phyloP scores from a whole-genome alignment of 1,140 invertebrate species.

The Cyclina sinensis region DNA sequence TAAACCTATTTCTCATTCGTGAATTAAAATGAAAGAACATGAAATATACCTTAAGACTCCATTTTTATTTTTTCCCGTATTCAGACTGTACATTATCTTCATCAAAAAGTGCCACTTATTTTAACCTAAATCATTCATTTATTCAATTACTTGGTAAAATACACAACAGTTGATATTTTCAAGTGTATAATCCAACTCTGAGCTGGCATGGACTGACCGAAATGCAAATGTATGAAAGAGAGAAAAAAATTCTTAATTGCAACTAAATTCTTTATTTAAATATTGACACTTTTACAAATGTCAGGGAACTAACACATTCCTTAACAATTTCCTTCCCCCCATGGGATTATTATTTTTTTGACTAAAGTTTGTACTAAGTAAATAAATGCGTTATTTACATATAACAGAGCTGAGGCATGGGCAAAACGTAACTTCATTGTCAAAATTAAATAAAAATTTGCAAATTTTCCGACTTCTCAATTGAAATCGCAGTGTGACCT shows the following conservation, averaged over 20 bases:
- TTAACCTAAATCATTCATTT: too few species aligned
- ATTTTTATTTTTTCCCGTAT: too few species aligned
- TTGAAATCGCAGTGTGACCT: neutral
- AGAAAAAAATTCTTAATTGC: neutral
- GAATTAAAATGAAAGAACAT: too few species aligned
- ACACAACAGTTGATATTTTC: too few species aligned
- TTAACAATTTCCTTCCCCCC: constrained; percentile 9
- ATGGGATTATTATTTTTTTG: constrained; percentile 34
- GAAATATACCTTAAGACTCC: too few species aligned
- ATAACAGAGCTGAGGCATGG: neutral
- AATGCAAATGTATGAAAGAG: neutral
- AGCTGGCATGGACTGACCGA: too few species aligned
- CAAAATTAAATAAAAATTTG: neutral
- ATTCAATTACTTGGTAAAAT: too few species aligned
- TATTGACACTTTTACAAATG: constrained; percentile 40
- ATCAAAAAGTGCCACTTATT: too few species aligned
- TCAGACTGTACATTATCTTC: too few species aligned
- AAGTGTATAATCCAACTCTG: too few species aligned
- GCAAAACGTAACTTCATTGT: constrained; percentile 22
- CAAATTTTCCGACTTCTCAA: neutral
- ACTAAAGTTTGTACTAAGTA: constrained; percentile 32
- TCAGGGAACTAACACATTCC: constrained; percentile 43
- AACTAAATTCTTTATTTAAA: constrained; percentile 24
- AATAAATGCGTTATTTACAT: constrained; percentile 59
- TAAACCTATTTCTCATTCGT: too few species aligned